These are phyloP conservation scores for Siphonodentalium dalli DNA, from an alignment of 2,888 invertebrate species.

Conservation along the genomic window DNA sequence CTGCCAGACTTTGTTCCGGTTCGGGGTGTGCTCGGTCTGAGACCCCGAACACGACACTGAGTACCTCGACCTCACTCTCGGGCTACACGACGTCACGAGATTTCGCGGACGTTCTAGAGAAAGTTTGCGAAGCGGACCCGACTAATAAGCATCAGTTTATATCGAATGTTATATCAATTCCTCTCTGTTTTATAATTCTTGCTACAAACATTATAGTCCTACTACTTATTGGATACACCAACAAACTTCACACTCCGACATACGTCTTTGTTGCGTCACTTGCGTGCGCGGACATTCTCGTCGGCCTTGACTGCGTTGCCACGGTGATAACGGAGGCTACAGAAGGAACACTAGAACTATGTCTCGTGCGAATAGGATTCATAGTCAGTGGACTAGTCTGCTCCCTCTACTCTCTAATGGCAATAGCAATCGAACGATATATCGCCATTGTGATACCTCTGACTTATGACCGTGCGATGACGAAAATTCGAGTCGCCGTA, in stretches of 20 bases:
- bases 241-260: conserved; percentile 35
- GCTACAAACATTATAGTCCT: conserved; percentile 35
- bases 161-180: too few relatives aligned
- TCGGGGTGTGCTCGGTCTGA: too few relatives aligned
- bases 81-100: too few relatives aligned
- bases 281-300: conserved; percentile 40
- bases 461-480: conserved; percentile 39
- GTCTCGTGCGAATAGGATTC: conserved; percentile 40
- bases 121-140: too few relatives aligned
- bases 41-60: too few relatives aligned
- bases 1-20: too few relatives aligned
- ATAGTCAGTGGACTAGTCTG: conserved; percentile 34
- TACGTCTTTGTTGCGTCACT: conserved; percentile 41
- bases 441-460: conserved; percentile 46
- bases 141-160: too few relatives aligned
- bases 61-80: too few relatives aligned
- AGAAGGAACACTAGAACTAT: conserved; percentile 31
- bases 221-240: conserved; percentile 29
- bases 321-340: conserved; percentile 35
- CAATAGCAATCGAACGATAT: conserved; percentile 49
- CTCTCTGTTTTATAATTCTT: conserved; percentile 37
- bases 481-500: conserved; percentile 28
- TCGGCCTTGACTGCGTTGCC: conserved; percentile 40
- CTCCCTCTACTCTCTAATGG: conserved; percentile 40
- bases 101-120: too few relatives aligned